These are phyloP conservation scores for Apamea anceps DNA, from an alignment of 2,888 invertebrate species.

Conservation along the genomic window DNA sequence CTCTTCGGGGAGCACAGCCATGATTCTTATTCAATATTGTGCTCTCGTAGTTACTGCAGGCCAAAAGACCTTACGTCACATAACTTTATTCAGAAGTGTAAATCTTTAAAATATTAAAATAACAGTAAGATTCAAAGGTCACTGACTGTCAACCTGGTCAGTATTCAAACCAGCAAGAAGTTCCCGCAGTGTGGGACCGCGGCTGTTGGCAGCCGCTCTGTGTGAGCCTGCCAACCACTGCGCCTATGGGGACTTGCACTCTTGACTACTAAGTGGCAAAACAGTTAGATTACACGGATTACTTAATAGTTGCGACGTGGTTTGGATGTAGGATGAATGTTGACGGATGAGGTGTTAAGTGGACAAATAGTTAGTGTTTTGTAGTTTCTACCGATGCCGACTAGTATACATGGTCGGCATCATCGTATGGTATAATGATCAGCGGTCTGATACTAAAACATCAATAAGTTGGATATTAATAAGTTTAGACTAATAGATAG, in stretches of 20 bases:
- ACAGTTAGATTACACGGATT: slow-evolving; percentile 51
- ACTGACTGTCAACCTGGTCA: slow-evolving; percentile 27
- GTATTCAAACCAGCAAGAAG: slow-evolving; percentile 36
- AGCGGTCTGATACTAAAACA: background rate
- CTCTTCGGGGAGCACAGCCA: background rate
- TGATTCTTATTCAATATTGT: background rate
- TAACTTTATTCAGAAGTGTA: background rate
- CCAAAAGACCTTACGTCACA: background rate
- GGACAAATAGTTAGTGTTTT: background rate
- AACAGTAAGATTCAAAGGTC: slow-evolving; percentile 31
- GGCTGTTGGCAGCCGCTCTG: slow-evolving; percentile 43
- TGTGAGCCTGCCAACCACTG: slow-evolving; percentile 44
- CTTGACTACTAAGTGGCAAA: slow-evolving; percentile 34
- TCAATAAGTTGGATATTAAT: background rate
- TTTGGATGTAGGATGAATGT: background rate
- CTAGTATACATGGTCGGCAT: background rate
- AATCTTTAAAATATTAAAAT: slow-evolving; percentile 25
- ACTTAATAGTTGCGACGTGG: slow-evolving; percentile 38
- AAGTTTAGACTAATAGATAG: background rate
- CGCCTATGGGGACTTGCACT: slow-evolving; percentile 5
- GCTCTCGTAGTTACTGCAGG: background rate
- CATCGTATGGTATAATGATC: background rate
- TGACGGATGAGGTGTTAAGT: background rate
- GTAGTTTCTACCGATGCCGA: background rate
- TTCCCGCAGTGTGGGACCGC: slow-evolving; percentile 57